phyloP scores from a whole-genome alignment of 1,140 invertebrate species.

The Cotesia typhae region DNA sequence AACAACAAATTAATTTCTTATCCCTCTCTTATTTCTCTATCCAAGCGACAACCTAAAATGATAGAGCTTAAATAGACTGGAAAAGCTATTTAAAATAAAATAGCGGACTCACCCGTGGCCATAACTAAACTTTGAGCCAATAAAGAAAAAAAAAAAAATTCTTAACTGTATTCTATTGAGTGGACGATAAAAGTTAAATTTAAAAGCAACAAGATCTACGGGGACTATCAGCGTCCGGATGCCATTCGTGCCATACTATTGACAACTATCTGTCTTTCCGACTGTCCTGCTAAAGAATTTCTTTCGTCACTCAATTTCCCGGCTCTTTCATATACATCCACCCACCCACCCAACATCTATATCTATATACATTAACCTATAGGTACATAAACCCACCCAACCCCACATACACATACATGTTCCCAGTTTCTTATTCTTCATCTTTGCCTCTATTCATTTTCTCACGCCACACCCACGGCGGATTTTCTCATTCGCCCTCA shows the following conservation, averaged over 20 bases:
- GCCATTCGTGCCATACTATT: not conserved
- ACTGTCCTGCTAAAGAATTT: slow-evolving; percentile 33
- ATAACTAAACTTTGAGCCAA: not conserved
- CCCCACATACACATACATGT: not conserved
- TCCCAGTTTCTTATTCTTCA: slow-evolving; percentile 5
- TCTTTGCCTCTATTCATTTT: slow-evolving; percentile 23
- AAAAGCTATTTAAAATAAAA: no score
- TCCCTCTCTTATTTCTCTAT: not conserved
- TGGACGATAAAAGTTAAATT: not conserved
- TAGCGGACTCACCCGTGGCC: no score
- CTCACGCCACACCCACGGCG: slow-evolving; percentile 28
- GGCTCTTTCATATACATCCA: slow-evolving; percentile 11
- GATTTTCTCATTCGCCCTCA: slow-evolving; percentile 31
- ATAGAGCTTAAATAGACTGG: no score
- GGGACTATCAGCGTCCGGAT: not conserved
- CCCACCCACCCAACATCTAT: slow-evolving; percentile 25
- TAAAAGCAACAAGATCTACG: slow-evolving; percentile 10
- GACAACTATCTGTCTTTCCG: slow-evolving; percentile 20
- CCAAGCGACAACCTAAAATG: no score
- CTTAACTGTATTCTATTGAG: not conserved
- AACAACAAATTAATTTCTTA: not conserved
- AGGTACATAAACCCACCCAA: not conserved
- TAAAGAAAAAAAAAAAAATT: not conserved
- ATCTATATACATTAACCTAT: slow-evolving; percentile 11
- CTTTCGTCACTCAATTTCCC: slow-evolving; percentile 35